Conservation (phyloP, 2,888 invertebrate species). For the Acleris literana region DNA sequence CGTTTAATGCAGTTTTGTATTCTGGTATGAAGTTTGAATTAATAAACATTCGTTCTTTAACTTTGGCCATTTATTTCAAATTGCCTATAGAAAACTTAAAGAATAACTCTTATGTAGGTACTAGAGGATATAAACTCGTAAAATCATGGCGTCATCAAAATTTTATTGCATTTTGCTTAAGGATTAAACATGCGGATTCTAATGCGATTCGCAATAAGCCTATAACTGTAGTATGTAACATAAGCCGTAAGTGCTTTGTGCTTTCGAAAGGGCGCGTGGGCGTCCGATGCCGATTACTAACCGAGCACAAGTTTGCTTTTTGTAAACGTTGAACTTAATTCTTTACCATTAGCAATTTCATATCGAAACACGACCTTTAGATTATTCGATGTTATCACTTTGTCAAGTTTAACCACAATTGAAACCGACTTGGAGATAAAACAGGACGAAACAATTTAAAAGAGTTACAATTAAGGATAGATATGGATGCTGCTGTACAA, state of each 20-base stretch:
- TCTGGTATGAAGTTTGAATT: no score
- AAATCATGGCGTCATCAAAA: not conserved
- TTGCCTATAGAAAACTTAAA: no score
- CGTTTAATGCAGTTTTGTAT: no score
- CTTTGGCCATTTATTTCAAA: no score
- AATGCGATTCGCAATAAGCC: slow-evolving; percentile 23
- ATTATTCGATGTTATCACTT: not conserved
- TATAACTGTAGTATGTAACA: slow-evolving; percentile 25
- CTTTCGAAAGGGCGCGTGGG: slow-evolving; percentile 34
- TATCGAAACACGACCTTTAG: not conserved
- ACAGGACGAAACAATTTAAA: no score
- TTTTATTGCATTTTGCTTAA: not conserved
- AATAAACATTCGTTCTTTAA: no score
- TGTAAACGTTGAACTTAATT: slow-evolving; percentile 24
- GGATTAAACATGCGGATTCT: slow-evolving; percentile 11
- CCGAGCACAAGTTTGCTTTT: slow-evolving; percentile 13
- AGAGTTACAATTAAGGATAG: no score
- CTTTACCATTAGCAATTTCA: slow-evolving; percentile 3
- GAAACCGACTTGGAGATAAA: no score
- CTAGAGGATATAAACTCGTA: not conserved
- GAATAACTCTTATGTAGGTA: not conserved
- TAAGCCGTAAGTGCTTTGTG: slow-evolving; percentile 13
- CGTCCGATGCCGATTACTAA: slow-evolving; percentile 19
- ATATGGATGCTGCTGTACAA: not conserved
- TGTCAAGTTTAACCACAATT: no score